Base-by-base conservation (phyloP, 2,888 invertebrate genomes). In the Exephanes ischioxanthus region DNA sequence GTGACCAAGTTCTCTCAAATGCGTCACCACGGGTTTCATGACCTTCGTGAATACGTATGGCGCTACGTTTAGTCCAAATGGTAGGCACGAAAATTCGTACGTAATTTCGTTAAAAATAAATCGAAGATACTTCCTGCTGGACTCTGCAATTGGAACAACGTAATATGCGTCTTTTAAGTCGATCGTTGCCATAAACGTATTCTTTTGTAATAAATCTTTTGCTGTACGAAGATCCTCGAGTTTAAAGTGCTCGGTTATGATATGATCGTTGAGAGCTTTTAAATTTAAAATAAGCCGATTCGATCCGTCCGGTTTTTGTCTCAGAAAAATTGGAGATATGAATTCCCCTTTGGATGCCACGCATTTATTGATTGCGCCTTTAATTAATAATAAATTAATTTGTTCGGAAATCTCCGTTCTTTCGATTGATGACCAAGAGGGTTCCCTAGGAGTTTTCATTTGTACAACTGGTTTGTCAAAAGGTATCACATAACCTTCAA, bases 31-130 rank as follows among this genome's bases (percentile, higher is more conserved):
- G 4, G 66, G 53, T 45, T 45, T 73, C 73, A 80, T 33, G 22
- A 80, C 45, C 30, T 73, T 73, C 22, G 80, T 80, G 26, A 73
- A 80, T 26, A 80, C 53, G 53, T 80, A 80, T 11, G 67, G 80
- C 9, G 72, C 67, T 26, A 67, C 19, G 22, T 72, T 72, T n/a
- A 73, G 45, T 22, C 80, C 72, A 37, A 80, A 80, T 11, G 80
- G 73, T n/a, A 80, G 30, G 26, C 80, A 72, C 41, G 66, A 73
- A 58, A 80, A 80, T 19, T 80, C 73, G 45, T 33, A 80, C 30
- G 2, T 53, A 7, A 26, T 19, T 14, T 30, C 51, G 7, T 55
- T 45, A 30, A 80, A 80, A 26, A 2, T 67, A 14, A 73, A 80
- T 41, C 73, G 66, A 16, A 73, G 66, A 22, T 73, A 73, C 41